A percentile compares a stretch with the other conserved stretches of the same genome.
These are phyloP conservation scores for Actinernus sp. DNA, from an alignment of 92 coral and sea anemone species.

Conservation along the genomic window DNA sequence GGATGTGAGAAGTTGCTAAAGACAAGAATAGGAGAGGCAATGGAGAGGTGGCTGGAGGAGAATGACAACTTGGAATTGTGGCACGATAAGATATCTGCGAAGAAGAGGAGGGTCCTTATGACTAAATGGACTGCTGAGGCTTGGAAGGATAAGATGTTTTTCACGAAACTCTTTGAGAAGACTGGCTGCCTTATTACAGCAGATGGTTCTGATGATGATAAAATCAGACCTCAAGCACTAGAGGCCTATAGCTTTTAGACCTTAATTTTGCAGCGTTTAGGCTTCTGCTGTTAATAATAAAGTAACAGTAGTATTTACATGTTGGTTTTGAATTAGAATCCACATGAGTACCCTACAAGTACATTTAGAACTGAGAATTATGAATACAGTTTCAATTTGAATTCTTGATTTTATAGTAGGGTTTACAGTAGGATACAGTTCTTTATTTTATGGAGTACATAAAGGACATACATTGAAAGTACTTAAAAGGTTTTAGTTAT, in stretches of 20 bases:
- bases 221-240: constrained; percentile 14
- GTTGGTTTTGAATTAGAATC: not conserved
- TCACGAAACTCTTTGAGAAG: constrained; percentile 9
- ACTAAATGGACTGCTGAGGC: constrained; percentile 64
- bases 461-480: too few species aligned
- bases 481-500: too few species aligned
- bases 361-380: too few species aligned
- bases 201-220: constrained; percentile 26
- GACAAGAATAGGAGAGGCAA: constrained; percentile 47
- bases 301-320: constrained; percentile 5
- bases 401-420: too few species aligned
- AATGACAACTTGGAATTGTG: constrained; percentile 45
- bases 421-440: too few species aligned
- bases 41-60: too few species aligned
- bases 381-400: too few species aligned
- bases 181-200: too few species aligned
- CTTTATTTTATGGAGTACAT: too few species aligned
- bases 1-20: constrained; percentile 54
- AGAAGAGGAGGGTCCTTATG: constrained; percentile 54
- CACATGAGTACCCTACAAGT: too few species aligned
- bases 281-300: too few species aligned
- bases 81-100: constrained; percentile 62
- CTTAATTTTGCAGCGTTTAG: not conserved
- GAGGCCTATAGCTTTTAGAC: constrained; percentile 8
- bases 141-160: constrained; percentile 44